These are phyloP conservation scores for Pitta sordida DNA, from an alignment of 2,113 vertebrate genomes.

Conservation along the genomic window DNA sequence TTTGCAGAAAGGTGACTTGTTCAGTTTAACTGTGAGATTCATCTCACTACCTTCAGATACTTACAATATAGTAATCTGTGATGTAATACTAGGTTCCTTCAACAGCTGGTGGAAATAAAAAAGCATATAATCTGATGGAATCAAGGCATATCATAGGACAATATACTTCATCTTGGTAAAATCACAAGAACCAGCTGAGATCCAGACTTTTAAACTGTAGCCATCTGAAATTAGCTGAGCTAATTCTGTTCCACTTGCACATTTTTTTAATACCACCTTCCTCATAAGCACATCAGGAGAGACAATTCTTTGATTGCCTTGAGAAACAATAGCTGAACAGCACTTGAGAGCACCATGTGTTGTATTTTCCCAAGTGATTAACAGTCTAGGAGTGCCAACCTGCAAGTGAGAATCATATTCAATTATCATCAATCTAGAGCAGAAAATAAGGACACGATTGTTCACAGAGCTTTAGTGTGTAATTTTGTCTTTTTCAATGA, in stretches of 20 bases:
- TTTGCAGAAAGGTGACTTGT: neutral
- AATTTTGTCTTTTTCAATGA: neutral
- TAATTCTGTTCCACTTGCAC: neutral
- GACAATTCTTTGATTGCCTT: neutral
- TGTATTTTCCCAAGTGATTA: neutral
- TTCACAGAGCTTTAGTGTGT: neutral
- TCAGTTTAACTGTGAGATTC: neutral
- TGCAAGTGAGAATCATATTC: neutral
- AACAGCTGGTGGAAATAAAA: neutral
- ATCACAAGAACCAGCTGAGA: neutral
- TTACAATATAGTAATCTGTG: neutral
- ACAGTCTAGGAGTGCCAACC: neutral
- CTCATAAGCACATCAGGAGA: neutral
- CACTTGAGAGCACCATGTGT: neutral
- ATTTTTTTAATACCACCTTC: neutral
- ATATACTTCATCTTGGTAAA: neutral
- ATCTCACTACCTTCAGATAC: neutral
- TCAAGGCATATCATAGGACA: neutral
- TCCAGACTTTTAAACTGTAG: neutral
- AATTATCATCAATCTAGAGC: neutral
- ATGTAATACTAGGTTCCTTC: neutral
- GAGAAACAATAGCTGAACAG: neutral
- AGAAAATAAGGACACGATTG: neutral
- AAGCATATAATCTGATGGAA: too few relatives aligned
- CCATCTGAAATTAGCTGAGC: neutral